A percentile compares a stretch with the other conserved stretches of the same genome.
Evolutionary conservation across 2,113 vertebrate genomes (phyloP).

Genomic region (Heloderma charlesbogerti): DNA sequence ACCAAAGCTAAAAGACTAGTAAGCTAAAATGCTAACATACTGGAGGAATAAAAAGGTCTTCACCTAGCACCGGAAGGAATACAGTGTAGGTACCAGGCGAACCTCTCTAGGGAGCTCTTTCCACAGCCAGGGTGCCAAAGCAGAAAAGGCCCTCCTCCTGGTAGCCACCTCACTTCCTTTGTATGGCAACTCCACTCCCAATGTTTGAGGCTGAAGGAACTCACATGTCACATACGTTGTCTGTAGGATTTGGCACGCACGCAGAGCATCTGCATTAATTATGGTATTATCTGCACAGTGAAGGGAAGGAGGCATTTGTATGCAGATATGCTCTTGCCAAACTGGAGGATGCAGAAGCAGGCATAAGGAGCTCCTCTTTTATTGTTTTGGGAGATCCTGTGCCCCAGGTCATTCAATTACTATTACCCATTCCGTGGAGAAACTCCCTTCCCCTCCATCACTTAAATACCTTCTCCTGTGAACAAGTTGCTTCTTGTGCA

Average conservation of each 20-base stretch:
- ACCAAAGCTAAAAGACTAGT: too few species aligned
- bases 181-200: not conserved
- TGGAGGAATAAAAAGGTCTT: too few species aligned
- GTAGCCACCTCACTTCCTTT: too few species aligned
- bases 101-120: too few species aligned
- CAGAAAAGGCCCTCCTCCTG: too few species aligned
- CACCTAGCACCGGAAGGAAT: too few species aligned
- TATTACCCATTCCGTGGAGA: not conserved
- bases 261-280: not conserved
- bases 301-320: not conserved
- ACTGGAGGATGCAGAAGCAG: not conserved
- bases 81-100: too few species aligned
- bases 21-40: too few species aligned
- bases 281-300: not conserved
- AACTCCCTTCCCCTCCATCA: not conserved
- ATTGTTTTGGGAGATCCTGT: not conserved
- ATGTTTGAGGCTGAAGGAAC: not conserved
- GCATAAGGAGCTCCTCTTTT: not conserved
- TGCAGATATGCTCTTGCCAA: not conserved
- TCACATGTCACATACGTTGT: not conserved
- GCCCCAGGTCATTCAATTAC: not conserved
- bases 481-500: not conserved
- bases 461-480: not conserved
- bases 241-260: not conserved
- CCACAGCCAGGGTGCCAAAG: too few species aligned